Percentiles rank a stretch among this genome's conserved stretches.
These are phyloP conservation scores for Cliona cf. orientalis DNA, from an alignment of 37 sponge, comb jelly and placozoan species.

Conservation along the genomic window DNA sequence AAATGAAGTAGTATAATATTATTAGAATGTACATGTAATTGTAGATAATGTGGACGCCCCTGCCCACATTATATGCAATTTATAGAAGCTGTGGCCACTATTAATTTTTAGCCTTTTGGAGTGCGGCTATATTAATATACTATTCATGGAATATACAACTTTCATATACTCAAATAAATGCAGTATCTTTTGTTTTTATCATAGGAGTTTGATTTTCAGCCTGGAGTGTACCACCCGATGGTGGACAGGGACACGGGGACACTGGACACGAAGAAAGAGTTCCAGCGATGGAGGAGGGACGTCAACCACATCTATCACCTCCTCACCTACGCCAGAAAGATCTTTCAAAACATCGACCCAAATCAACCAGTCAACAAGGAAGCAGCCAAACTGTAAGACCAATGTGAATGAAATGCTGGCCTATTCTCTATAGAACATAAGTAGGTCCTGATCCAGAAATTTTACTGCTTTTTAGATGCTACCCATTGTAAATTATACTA, in stretches of 20 bases:
- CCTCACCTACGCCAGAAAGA: constrained; percentile 60
- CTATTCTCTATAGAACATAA: too few relatives aligned
- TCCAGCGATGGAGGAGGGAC: constrained; percentile 75
- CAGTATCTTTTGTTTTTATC: not conserved
- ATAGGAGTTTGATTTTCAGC: constrained; percentile 74
- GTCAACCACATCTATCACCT: constrained; percentile 67
- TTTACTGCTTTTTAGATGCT: too few relatives aligned
- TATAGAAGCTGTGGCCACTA: too few relatives aligned
- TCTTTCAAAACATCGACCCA: constrained; percentile 66
- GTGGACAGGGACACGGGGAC: constrained; percentile 70
- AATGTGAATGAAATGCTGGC: not conserved
- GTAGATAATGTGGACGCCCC: too few relatives aligned
- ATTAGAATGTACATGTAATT: not conserved
- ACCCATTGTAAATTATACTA: too few relatives aligned
- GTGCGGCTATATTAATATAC: not conserved
- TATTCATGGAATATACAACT: not conserved
- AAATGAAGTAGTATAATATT: not conserved
- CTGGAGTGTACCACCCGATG: constrained; percentile 77
- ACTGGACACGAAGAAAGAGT: constrained; percentile 66
- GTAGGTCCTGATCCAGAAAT: not conserved
- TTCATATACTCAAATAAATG: not conserved
- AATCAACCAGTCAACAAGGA: constrained; percentile 51
- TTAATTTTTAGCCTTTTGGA: not conserved
- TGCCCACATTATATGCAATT: too few relatives aligned
- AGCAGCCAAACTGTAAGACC: constrained; percentile 75